These are phyloP conservation scores for Sapajus apella DNA, from an alignment of 2,113 vertebrate species.

Conservation along the genomic window DNA sequence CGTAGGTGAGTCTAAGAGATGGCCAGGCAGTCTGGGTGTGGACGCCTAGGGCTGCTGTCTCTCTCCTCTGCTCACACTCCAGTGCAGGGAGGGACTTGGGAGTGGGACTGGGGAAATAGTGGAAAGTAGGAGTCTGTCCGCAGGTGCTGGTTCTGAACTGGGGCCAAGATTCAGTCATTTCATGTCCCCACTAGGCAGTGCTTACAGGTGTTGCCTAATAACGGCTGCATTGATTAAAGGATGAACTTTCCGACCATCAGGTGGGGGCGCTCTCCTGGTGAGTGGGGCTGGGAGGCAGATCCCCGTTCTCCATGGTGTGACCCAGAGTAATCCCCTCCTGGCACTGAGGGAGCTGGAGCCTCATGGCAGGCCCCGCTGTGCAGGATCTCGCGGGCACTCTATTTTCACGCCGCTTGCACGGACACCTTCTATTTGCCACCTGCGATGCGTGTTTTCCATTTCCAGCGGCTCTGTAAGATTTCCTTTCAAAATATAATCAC, in stretches of 20 bases:
- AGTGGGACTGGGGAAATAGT: background rate
- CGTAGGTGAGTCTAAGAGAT: background rate
- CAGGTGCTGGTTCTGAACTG: background rate
- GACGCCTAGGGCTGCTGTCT: background rate
- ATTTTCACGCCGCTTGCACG: background rate
- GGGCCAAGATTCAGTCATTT: background rate
- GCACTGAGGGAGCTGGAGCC: background rate
- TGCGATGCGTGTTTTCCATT: constrained; percentile 59
- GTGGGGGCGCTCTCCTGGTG: background rate
- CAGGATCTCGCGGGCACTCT: background rate
- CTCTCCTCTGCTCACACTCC: background rate
- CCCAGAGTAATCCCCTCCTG: background rate
- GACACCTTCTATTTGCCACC: constrained; percentile 34
- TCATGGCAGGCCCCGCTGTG: background rate
- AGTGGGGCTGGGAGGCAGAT: background rate
- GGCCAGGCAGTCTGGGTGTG: too few species aligned
- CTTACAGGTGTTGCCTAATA: background rate
- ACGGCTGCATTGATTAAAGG: background rate
- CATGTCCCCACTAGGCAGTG: background rate
- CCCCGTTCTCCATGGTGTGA: background rate
- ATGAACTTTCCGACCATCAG: background rate
- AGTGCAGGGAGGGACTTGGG: too few species aligned
- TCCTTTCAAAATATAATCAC: constrained; percentile 74
- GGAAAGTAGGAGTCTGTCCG: background rate
- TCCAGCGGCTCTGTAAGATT: constrained; percentile 52